phyloP scores from a whole-genome alignment of 2,888 invertebrate genomes.

The Rhodophaea formosa region DNA sequence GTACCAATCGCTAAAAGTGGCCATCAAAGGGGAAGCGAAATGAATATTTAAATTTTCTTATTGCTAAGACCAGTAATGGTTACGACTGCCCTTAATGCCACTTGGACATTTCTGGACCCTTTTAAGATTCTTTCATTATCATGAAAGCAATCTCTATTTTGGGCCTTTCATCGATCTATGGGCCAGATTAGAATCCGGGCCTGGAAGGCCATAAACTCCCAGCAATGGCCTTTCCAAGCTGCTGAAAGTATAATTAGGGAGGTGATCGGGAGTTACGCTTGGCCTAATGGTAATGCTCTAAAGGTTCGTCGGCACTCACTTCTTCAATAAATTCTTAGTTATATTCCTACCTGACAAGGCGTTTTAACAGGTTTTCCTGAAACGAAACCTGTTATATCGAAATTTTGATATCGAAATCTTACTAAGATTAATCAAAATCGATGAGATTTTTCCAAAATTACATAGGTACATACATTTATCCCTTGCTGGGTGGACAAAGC shows the following conservation, averaged over 20 bases:
- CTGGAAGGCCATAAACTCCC: slow-evolving; percentile 43
- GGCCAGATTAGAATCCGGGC: slow-evolving; percentile 53
- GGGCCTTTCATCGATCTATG: slow-evolving; percentile 53
- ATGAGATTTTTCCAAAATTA: no score
- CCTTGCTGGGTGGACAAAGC: no score
- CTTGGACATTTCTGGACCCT: slow-evolving; percentile 56
- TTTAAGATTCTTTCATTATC: slow-evolving; percentile 58
- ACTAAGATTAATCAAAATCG: no score
- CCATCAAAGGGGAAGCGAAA: slow-evolving; percentile 30
- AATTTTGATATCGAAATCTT: no score
- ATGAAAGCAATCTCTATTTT: slow-evolving; percentile 59
- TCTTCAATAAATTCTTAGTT: not conserved
- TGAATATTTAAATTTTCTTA: slow-evolving; percentile 40
- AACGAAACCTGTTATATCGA: no score
- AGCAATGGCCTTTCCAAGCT: slow-evolving; percentile 42
- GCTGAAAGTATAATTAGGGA: slow-evolving; percentile 32
- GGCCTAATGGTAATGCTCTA: slow-evolving; percentile 7
- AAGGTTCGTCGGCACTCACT: not conserved
- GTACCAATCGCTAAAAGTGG: slow-evolving; percentile 36
- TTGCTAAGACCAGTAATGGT: slow-evolving; percentile 40
- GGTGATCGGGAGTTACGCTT: slow-evolving; percentile 21
- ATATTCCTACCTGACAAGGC: not conserved
- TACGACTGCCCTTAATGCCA: slow-evolving; percentile 43
- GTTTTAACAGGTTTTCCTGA: not conserved
- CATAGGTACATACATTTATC: no score